These are phyloP conservation scores for Macaria liturata DNA, from an alignment of 2,888 invertebrate species.

Conservation along the genomic window DNA sequence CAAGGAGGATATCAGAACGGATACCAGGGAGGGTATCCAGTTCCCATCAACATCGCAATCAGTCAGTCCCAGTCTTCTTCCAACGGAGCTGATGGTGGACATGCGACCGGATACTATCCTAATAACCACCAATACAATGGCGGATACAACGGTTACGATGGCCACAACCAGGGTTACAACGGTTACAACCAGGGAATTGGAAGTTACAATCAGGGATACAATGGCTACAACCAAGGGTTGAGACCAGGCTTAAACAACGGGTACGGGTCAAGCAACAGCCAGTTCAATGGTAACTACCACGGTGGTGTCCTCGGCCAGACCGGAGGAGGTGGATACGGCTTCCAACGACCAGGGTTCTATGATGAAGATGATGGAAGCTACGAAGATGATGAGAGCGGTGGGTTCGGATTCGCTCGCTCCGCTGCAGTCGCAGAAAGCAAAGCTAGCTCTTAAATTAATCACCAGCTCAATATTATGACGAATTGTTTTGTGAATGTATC, in stretches of 20 bases:
- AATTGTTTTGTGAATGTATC: constrained; percentile 2
- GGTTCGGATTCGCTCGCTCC: constrained; percentile 43
- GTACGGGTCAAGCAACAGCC: constrained; percentile 59
- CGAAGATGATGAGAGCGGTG: constrained; percentile 34
- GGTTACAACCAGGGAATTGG: no score
- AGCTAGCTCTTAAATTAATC: constrained; percentile 13
- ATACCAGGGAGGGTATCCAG: constrained; percentile 26
- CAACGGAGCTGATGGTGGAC: constrained; percentile 62
- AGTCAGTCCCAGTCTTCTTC: constrained; percentile 74
- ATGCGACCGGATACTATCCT: constrained; percentile 54
- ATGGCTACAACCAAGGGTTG: constrained; percentile 38
- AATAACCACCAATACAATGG: constrained; percentile 59
- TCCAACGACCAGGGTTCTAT: constrained; percentile 51
- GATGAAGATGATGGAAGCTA: constrained; percentile 43
- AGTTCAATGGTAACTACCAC: constrained; percentile 72
- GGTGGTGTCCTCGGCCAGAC: constrained; percentile 38
- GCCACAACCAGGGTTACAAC: constrained; percentile 44
- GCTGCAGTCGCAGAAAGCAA: constrained; percentile 37
- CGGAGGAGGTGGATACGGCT: constrained; percentile 50
- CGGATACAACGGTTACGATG: constrained; percentile 41
- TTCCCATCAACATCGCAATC: constrained; percentile 71
- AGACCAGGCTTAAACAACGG: constrained; percentile 61
- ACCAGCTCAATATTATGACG: neutral
- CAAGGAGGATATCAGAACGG: constrained; percentile 31
- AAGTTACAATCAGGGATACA: constrained; percentile 45